Percentiles rank a stretch among this genome's conserved stretches.
phyloP scores from a whole-genome alignment of 1,140 invertebrate species.

The Oreohelix idahoensis region DNA sequence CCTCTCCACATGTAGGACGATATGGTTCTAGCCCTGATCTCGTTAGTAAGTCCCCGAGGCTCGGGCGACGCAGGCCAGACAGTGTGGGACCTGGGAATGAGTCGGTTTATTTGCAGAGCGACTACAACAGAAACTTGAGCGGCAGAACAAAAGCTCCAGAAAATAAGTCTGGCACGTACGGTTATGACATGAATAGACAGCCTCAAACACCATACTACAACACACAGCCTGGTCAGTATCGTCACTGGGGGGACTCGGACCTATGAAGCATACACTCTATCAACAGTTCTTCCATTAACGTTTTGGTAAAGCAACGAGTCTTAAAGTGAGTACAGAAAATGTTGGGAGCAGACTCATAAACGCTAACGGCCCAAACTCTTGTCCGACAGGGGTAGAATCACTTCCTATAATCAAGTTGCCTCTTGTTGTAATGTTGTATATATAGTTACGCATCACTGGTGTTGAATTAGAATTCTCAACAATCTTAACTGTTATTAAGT shows the following conservation, averaged over 20 bases:
- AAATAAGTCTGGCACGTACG: not conserved
- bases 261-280: no score
- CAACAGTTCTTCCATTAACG: no score
- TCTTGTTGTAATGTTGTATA: no score
- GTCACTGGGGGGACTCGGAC: not conserved
- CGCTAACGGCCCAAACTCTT: no score
- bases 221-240: not conserved
- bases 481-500: no score
- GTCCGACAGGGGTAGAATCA: no score
- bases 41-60: not conserved
- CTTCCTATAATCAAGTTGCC: no score
- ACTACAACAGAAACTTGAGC: not conserved
- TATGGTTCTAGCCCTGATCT: constrained; percentile 35
- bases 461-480: no score
- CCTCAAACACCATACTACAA: not conserved
- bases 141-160: not conserved
- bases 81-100: not conserved
- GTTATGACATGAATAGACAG: not conserved
- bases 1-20: not conserved
- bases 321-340: no score
- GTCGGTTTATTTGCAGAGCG: not conserved
- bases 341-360: no score
- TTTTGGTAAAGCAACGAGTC: no score
- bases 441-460: no score
- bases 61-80: not conserved